Percentiles rank a stretch among this genome's conserved stretches.
Evolutionary conservation across 1,140 invertebrate genomes (phyloP).

Genomic region (Phenacoccus solenopsis): DNA sequence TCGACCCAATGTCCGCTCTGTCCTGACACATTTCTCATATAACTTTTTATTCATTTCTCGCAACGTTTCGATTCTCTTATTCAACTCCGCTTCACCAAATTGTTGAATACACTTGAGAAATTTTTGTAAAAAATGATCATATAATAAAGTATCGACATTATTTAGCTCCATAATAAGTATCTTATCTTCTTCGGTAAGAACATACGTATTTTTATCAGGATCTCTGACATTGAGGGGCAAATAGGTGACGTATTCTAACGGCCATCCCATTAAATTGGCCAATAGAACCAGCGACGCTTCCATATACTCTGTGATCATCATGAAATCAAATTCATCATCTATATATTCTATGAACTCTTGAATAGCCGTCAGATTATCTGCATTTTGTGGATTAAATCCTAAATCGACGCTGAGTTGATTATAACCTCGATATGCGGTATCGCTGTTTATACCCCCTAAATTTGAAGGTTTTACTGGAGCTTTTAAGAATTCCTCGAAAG

Average conservation of each 20-base stretch:
- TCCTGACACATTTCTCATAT: background rate
- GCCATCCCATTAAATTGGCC: conserved; percentile 38
- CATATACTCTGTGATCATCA: conserved; percentile 41
- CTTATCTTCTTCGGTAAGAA: too few species aligned
- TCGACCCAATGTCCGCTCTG: too few species aligned
- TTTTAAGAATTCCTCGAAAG: conserved; percentile 7
- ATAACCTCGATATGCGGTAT: conserved; percentile 25
- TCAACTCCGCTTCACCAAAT: too few species aligned
- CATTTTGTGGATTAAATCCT: conserved; percentile 29
- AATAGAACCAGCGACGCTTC: conserved; percentile 41
- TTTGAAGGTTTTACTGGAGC: background rate
- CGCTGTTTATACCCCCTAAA: background rate
- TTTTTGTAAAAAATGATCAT: too few species aligned
- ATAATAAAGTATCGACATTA: too few species aligned
- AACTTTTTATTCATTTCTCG: too few species aligned
- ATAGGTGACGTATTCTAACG: conserved; percentile 26
- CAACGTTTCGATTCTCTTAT: too few species aligned
- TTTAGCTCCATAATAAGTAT: too few species aligned
- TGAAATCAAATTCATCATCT: conserved; percentile 36
- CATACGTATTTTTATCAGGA: too few species aligned
- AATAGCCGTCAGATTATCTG: conserved; percentile 23
- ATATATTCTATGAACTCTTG: conserved; percentile 29
- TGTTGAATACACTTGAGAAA: too few species aligned
- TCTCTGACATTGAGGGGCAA: too few species aligned
- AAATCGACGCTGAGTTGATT: conserved; percentile 37